Evolutionary conservation across 2,113 vertebrate species (phyloP).

Genomic region (Hucho hucho): DNA sequence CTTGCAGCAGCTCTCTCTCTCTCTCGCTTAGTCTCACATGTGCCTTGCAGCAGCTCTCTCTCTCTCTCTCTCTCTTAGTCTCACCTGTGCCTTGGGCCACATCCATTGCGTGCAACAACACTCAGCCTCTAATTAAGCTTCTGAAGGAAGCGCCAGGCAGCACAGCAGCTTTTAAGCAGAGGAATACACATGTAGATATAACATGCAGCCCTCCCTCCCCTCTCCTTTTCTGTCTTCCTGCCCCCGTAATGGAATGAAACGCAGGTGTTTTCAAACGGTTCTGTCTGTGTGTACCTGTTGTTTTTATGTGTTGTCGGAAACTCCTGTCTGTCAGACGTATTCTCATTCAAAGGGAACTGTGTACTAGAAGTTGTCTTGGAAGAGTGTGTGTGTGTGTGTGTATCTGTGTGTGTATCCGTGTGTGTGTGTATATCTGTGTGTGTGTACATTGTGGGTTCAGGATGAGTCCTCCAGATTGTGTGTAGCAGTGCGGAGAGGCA

Average conservation of each 20-base stretch:
- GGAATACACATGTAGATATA: too few relatives aligned
- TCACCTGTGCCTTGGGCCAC: slow-evolving; percentile 58
- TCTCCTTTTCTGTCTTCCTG: neutral
- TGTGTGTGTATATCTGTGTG: neutral
- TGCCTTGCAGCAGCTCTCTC: too few relatives aligned
- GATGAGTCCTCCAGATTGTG: slow-evolving; percentile 70
- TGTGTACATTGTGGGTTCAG: slow-evolving; percentile 13
- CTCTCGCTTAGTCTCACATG: neutral
- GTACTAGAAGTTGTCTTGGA: neutral
- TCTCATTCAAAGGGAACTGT: neutral
- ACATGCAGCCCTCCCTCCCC: too few relatives aligned
- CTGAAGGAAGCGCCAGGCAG: too few relatives aligned
- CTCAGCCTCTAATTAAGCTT: too few relatives aligned
- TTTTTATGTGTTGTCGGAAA: too few relatives aligned
- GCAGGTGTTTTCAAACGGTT: neutral
- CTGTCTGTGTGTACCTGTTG: too few relatives aligned
- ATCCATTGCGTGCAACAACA: slow-evolving; percentile 51
- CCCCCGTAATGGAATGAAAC: neutral
- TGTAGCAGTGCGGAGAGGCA: slow-evolving; percentile 50
- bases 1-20: too few relatives aligned
- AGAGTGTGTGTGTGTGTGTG: slow-evolving; percentile 16
- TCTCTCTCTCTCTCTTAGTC: slow-evolving; percentile 33
- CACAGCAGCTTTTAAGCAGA: too few relatives aligned
- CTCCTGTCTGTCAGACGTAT: neutral
- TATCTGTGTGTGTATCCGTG: neutral